Conservation (phyloP, 2,888 invertebrate genomes). For the Diplazon laetatorius region DNA sequence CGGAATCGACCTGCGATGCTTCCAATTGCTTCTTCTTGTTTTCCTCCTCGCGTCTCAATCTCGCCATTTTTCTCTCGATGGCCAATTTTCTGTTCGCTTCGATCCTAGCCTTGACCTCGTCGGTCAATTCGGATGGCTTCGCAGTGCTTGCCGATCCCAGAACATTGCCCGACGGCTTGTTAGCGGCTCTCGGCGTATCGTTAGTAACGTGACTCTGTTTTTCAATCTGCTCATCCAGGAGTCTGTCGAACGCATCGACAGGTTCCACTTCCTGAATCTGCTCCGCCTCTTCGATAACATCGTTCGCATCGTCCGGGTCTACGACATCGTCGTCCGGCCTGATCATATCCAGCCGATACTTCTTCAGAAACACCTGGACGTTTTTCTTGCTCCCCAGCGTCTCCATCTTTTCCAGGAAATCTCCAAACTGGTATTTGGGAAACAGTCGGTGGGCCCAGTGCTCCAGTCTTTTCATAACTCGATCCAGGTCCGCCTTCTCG, state of each 20-base stretch:
- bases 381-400: slow-evolving; percentile 91
- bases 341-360: slow-evolving; percentile 86
- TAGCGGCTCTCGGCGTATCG: background rate
- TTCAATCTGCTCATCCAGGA: slow-evolving; percentile 87
- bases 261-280: slow-evolving; percentile 70
- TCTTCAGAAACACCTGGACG: slow-evolving; percentile 88
- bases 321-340: slow-evolving; percentile 78
- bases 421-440: slow-evolving; percentile 94
- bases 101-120: slow-evolving; percentile 88
- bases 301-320: slow-evolving; percentile 82
- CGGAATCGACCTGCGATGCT: slow-evolving; percentile 7
- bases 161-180: slow-evolving; percentile 20
- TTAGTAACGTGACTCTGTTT: slow-evolving; percentile 71
- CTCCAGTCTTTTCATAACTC: slow-evolving; percentile 91
- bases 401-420: slow-evolving; percentile 91
- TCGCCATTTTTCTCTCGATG: slow-evolving; percentile 86
- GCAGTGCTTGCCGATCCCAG: slow-evolving; percentile 33
- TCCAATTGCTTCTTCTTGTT: slow-evolving; percentile 18
- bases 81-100: slow-evolving; percentile 87
- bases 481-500: slow-evolving; percentile 92
- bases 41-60: slow-evolving; percentile 65
- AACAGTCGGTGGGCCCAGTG: slow-evolving; percentile 97
- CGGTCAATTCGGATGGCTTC: slow-evolving; percentile 80
- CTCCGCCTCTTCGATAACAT: slow-evolving; percentile 77
- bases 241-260: slow-evolving; percentile 87